These are phyloP conservation scores for Agrochola lota DNA, from an alignment of 2,888 invertebrate genomes.

Conservation along the genomic window DNA sequence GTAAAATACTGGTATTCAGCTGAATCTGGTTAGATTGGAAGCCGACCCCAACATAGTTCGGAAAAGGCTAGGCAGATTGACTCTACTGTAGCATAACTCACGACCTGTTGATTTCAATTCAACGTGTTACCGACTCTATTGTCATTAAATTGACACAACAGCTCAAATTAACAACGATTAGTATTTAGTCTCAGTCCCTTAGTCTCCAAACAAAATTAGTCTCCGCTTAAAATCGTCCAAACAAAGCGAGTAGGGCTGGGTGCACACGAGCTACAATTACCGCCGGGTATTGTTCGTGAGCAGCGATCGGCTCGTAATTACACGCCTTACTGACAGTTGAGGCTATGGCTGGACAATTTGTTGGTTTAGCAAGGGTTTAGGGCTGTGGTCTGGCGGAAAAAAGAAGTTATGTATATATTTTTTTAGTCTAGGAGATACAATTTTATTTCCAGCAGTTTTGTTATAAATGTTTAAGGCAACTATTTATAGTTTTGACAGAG, in stretches of 20 bases:
- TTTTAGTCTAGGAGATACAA: neutral
- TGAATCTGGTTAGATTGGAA: no score
- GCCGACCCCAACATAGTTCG: no score
- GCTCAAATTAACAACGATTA: slow-evolving; percentile 42
- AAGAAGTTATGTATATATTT: neutral
- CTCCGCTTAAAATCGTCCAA: slow-evolving; percentile 39
- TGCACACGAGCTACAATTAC: slow-evolving; percentile 71
- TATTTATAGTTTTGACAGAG: neutral
- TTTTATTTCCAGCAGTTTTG: neutral
- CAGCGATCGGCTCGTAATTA: slow-evolving; percentile 71
- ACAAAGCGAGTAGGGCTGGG: slow-evolving; percentile 69
- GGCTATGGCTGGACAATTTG: slow-evolving; percentile 52
- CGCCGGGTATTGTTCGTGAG: slow-evolving; percentile 69
- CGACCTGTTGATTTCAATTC: slow-evolving; percentile 1
- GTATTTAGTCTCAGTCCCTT: slow-evolving; percentile 7
- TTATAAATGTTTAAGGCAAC: neutral
- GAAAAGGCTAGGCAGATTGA: no score
- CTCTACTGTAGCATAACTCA: no score
- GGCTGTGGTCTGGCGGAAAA: slow-evolving; percentile 9
- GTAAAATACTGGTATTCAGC: no score
- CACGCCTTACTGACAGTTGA: slow-evolving; percentile 72
- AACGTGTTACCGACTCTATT: neutral
- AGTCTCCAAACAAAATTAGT: slow-evolving; percentile 48
- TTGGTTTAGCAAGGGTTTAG: slow-evolving; percentile 46
- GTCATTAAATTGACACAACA: neutral